Percentiles rank a stretch among this genome's conserved stretches.
phyloP scores from a whole-genome alignment of 2,797 vertebrate species.

The Eurystomus glaucurus region DNA sequence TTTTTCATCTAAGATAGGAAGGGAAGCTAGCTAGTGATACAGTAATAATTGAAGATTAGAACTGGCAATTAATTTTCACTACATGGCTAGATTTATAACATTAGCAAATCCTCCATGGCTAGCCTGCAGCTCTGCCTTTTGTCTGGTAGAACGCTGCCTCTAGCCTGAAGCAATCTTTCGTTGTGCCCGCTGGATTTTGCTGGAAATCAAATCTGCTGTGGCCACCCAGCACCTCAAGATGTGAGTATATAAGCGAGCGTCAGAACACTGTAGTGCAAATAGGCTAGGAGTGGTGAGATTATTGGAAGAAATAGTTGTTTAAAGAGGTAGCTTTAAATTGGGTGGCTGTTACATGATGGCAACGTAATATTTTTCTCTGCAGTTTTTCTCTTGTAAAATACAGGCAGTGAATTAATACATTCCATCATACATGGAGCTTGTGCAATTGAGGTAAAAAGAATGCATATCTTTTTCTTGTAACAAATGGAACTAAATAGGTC shows the following conservation, averaged over 20 bases:
- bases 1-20: slow-evolving; percentile 5
- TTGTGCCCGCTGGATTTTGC: slow-evolving; percentile 4
- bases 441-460: background rate
- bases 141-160: slow-evolving; percentile 18
- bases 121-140: slow-evolving; percentile 54
- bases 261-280: background rate
- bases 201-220: slow-evolving; percentile 30
- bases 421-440: background rate
- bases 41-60: slow-evolving; percentile 40
- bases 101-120: slow-evolving; percentile 51
- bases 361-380: slow-evolving; percentile 6
- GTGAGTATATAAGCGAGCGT: background rate
- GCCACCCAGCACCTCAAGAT: background rate
- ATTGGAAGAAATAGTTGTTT: slow-evolving; percentile 9
- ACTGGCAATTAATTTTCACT: slow-evolving; percentile 57
- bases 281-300: background rate
- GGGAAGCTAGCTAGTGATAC: background rate
- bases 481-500: background rate
- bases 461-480: background rate
- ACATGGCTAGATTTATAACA: slow-evolving; percentile 41
- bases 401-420: background rate
- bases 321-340: background rate
- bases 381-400: slow-evolving; percentile 28
- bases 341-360: background rate
- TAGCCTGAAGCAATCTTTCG: background rate